Conservation (phyloP, 2,888 invertebrate genomes). For the Hartigia nigra region DNA sequence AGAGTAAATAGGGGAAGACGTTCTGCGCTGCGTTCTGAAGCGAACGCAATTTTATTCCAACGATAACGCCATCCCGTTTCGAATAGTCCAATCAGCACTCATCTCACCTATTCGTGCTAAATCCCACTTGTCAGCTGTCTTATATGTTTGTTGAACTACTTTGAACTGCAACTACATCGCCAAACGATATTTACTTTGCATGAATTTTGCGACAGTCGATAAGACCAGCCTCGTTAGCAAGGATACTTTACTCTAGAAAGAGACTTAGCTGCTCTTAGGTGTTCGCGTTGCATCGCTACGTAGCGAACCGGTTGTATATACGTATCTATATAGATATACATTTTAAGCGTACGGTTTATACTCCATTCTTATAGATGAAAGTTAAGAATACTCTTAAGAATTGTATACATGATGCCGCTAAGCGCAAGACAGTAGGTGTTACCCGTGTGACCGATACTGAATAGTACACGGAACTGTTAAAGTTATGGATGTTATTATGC, state of each 20-base stretch:
- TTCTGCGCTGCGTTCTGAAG: neutral
- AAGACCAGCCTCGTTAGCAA: neutral
- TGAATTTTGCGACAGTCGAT: neutral
- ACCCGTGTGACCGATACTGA: neutral
- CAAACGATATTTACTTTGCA: neutral
- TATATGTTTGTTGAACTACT: neutral
- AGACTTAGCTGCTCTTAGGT: neutral
- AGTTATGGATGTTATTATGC: neutral
- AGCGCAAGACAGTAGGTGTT: neutral
- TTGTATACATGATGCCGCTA: neutral
- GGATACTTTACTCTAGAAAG: neutral
- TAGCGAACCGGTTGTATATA: neutral
- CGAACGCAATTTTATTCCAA: neutral
- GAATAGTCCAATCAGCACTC: neutral
- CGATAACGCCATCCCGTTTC: neutral
- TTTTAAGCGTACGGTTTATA: neutral
- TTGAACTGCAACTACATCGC: neutral
- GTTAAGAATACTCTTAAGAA: neutral
- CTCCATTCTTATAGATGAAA: neutral
- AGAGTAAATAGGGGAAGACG: neutral
- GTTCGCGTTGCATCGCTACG: neutral
- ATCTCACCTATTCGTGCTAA: neutral
- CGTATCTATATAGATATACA: neutral
- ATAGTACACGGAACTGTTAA: neutral
- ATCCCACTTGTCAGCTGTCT: neutral